Evolutionary conservation across 2,797 vertebrate genomes (phyloP), one percentile per base, ranked within the genome.

Genomic region (Leptoclinus maculatus): DNA sequence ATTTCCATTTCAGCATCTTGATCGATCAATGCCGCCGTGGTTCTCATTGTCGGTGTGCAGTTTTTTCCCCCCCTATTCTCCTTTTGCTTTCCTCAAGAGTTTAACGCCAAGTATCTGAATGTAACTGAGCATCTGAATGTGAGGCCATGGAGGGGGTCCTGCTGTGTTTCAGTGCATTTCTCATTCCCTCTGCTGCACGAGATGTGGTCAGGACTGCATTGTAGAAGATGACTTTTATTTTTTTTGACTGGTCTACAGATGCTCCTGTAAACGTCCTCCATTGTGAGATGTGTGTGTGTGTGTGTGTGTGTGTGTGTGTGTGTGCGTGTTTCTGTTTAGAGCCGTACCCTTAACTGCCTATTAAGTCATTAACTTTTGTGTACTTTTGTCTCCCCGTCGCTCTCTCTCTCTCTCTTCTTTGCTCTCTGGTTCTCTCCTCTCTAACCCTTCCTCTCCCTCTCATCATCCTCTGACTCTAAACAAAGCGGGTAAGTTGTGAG

Each of bases 401-500:
- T 96, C 93, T 96, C 93, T 96, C 94, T 51, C 74, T 88, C 91
- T 83, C 79, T 83, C 91, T 51, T 32, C 49, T 66, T 69, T 71
- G 63, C 80, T 89, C 83, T 86, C 78, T 80, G 66, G 80, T 79
- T 89, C 83, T 84, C 74, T 87, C 71, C 76, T 83, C 79, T 83
- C 83, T 77, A 45, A 56, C 82, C 82, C 83, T 84, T 75, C 87
- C 86, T 83, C 88, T 83, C 87, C 91, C 91, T 89, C 89, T 88
- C 90, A 90, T 92, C 96, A 96, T 95, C 95, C 95, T 96, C 96
- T 97, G 96, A 97, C 95, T 96, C 96, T 96, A 96, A 96, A 96
- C 96, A 95, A 97, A 98, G 97, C 96, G 96, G 97, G 97, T 97
- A 97, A 98, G 97, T 97, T 95, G 95, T 85, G 95, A 93, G 89